These are phyloP conservation scores for Cephalopachus bancanus DNA, from an alignment of 2,797 vertebrate genomes.

Conservation along the genomic window DNA sequence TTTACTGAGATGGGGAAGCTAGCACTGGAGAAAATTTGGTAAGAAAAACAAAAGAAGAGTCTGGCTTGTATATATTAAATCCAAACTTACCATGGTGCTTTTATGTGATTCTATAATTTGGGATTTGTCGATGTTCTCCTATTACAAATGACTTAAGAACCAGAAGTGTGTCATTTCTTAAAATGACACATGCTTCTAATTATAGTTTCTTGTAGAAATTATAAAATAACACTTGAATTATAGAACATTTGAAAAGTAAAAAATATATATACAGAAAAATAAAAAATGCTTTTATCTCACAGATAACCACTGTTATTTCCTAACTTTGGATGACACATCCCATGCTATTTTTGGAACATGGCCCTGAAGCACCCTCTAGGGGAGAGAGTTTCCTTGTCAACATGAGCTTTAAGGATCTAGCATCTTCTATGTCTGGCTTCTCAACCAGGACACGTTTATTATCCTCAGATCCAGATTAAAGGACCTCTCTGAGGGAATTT, in stretches of 20 bases:
- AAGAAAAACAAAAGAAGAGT: background rate
- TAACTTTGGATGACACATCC: background rate
- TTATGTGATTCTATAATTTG: background rate
- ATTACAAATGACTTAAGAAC: background rate
- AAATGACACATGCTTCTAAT: background rate
- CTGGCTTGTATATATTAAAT: background rate
- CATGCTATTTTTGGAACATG: background rate
- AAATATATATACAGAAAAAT: background rate
- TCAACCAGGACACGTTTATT: background rate
- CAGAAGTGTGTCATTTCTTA: background rate
- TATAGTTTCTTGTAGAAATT: background rate
- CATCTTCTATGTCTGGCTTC: background rate
- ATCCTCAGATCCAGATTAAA: slow-evolving; percentile 8
- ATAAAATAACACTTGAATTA: background rate
- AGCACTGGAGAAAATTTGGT: background rate
- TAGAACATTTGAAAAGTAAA: background rate
- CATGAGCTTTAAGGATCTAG: background rate
- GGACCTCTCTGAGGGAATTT: background rate
- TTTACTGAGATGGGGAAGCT: background rate
- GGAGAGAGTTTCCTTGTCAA: background rate
- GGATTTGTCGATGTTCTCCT: background rate
- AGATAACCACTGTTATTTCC: background rate
- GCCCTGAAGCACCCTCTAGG: background rate
- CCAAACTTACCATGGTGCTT: background rate
- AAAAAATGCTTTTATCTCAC: background rate